Conservation (phyloP, 1,140 invertebrate species). For the Neotoxoptera formosana region DNA sequence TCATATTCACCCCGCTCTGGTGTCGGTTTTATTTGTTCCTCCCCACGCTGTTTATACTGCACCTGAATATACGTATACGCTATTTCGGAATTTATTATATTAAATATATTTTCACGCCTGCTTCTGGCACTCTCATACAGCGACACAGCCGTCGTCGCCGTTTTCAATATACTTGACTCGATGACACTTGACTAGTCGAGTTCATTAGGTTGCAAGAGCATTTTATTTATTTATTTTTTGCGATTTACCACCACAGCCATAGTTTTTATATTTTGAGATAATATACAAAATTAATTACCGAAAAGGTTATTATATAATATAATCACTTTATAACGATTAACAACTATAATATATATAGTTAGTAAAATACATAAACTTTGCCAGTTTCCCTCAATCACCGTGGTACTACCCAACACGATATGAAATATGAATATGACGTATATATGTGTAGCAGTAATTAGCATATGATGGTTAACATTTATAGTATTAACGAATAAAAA, state of each 20-base stretch:
- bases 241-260: background rate
- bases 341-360: no score
- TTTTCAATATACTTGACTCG: slow-evolving; percentile 14
- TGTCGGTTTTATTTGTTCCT: background rate
- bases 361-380: no score
- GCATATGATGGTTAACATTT: background rate
- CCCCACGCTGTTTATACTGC: background rate
- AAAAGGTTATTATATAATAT: background rate
- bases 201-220: background rate
- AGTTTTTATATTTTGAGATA: background rate
- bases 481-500: background rate
- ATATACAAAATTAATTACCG: background rate
- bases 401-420: background rate
- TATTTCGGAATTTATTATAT: background rate
- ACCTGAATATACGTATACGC: background rate
- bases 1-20: background rate
- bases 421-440: background rate
- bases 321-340: background rate
- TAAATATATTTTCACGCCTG: background rate
- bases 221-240: background rate
- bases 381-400: no score
- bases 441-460: background rate
- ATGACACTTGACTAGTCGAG: slow-evolving; percentile 1
- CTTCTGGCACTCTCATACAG: background rate
- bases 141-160: background rate